Evolutionary conservation across 2,888 invertebrate genomes (phyloP), one percentile per base, ranked within the genome.

Genomic region (Nasonia oneida): DNA sequence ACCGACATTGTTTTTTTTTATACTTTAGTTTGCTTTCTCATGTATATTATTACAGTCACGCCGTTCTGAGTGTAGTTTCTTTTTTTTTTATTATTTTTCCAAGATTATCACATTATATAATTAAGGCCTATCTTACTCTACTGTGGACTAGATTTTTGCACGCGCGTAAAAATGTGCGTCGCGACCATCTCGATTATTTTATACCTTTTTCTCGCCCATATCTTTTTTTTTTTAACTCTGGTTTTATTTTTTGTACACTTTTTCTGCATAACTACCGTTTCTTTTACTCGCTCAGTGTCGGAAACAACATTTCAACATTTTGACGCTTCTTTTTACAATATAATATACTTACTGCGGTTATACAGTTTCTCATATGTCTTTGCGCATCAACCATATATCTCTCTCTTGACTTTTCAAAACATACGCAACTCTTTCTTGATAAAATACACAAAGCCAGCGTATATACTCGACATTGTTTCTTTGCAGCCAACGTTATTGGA

Each of bases 41-140:
- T 67, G 1, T 71, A 47, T 42, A 42, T 42, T 10, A 47, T 47
- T 47, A 67, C 81, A 71, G 23, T 85, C 57, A 53, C 79, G 57
- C 67, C 70, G 33, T 82, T 78, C 4, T 23, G 57, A 57, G 12
- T 74, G 53, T 81, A 33, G 33, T 76, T 64, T 71, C 64, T 78
- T 77, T 57, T 71, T 81, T n/a, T 74, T 57, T 76, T 79, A 67
- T 86, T 14, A 47, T 84, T 75, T 86, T 18, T 70, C 79, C 84
- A 64, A 82, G 71, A 64, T 84, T 86, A 87, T 87, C 86, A 87
- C 87, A 87, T 81, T 87, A 77, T 85, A 81, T 87, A 82, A 81
- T 87, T 86, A 87, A 86, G 87, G 87, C 87, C 87, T 87, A 87
- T 83, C 87, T 85, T 87, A 84, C 23, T 82, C 87, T 87, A 87